These are phyloP conservation scores for Parnassius smintheus DNA, from an alignment of 2,888 invertebrate species.

Conservation along the genomic window DNA sequence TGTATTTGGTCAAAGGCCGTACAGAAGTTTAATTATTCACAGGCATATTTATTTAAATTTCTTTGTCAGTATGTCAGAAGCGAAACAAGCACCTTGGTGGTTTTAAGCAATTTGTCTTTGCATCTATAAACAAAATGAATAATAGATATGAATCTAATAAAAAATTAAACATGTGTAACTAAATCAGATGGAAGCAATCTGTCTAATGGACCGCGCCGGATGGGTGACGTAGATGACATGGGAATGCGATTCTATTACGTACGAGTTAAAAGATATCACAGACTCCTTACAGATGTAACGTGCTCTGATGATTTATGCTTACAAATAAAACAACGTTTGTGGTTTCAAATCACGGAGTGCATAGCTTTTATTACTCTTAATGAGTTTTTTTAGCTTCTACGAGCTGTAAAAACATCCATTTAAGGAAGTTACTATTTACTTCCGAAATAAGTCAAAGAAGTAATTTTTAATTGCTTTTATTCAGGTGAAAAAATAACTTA, in stretches of 20 bases:
- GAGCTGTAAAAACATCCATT: neutral
- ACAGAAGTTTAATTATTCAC: no score
- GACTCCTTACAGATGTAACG: conserved; percentile 10
- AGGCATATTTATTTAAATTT: no score
- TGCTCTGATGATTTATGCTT: conserved; percentile 20
- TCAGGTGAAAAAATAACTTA: no score
- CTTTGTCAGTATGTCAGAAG: neutral
- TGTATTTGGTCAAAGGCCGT: no score
- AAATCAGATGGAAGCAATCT: conserved; percentile 26
- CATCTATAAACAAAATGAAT: conserved; percentile 3
- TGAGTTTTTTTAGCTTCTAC: conserved; percentile 3
- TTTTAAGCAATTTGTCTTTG: neutral
- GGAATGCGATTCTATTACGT: conserved; percentile 48
- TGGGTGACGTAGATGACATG: conserved; percentile 44
- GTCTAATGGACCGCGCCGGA: conserved; percentile 24
- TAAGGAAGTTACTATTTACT: no score
- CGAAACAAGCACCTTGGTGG: neutral
- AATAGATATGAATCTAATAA: conserved; percentile 10
- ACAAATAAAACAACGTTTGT: conserved; percentile 11
- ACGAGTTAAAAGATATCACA: conserved; percentile 20
- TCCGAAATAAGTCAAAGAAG: no score
- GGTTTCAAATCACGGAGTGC: conserved; percentile 17
- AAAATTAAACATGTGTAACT: conserved; percentile 23
- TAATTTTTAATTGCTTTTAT: no score
- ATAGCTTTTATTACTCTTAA: conserved; percentile 12